A percentile compares a stretch with the other conserved stretches of the same genome.
phyloP scores from a whole-genome alignment of 2,888 invertebrate species.

The Athalia circularis region DNA sequence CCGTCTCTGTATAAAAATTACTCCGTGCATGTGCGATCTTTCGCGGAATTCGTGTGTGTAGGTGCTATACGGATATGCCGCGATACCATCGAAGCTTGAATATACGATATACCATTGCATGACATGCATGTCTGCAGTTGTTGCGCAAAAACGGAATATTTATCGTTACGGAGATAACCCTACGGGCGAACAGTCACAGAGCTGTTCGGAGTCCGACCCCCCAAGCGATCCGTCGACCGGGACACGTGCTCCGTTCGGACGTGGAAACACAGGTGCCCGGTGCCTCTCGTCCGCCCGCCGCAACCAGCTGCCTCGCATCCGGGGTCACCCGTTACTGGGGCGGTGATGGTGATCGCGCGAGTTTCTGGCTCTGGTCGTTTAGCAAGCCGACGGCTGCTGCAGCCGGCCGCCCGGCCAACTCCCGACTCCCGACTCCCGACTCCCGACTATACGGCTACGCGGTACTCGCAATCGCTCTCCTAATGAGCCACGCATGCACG shows the following conservation, averaged over 20 bases:
- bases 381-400: constrained; percentile 53
- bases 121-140: constrained; percentile 12
- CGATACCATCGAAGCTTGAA: not conserved
- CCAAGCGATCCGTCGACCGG: constrained; percentile 35
- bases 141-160: constrained; percentile 14
- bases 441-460: constrained; percentile 2
- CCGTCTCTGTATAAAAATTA: no score
- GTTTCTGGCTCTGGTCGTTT: constrained; percentile 69
- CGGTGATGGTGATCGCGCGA: constrained; percentile 52
- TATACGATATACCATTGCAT: not conserved
- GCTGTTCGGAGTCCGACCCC: constrained; percentile 10
- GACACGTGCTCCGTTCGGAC: constrained; percentile 38
- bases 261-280: constrained; percentile 26
- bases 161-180: constrained; percentile 26
- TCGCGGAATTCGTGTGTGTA: no score
- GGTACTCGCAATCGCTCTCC: constrained; percentile 29
- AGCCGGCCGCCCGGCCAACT: constrained; percentile 7
- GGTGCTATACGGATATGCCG: not conserved
- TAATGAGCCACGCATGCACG: constrained; percentile 36
- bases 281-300: constrained; percentile 10
- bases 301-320: constrained; percentile 43
- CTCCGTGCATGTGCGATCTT: no score
- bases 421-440: not conserved
- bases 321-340: constrained; percentile 45
- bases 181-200: not conserved